Evolutionary conservation across 2,888 invertebrate genomes (phyloP), one percentile per base, ranked within the genome.

Genomic region (Petrolisthes cinctipes): DNA sequence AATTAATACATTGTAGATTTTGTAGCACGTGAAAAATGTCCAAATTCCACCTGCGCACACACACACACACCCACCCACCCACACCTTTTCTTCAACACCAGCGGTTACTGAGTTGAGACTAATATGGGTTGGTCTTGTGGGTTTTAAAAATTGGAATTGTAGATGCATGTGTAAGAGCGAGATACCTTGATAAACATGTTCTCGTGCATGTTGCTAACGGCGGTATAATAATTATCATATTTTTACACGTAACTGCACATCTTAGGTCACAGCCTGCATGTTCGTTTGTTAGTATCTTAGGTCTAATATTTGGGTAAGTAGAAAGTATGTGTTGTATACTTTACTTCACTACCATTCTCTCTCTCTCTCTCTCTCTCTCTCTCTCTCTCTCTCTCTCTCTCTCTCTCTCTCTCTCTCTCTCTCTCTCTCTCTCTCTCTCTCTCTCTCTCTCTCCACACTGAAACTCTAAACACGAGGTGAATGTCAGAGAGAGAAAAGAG

Each of bases 341-440:
- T 17, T n/a, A 6, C n/a, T 23, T 71, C 71, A 20, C 71, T 71
- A n/a, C 23, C 71, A 20, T 23, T 71, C 71, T 71, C 71, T 71
- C 71, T 71, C 71, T 71, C 71, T 71, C 71, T n/a, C n/a, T n/a
- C n/a, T 17, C 71, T 17, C 14, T 71, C 71, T 17, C n/a, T n/a
- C n/a, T n/a, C 71, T 71, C 71, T n/a, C 71, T 71, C 71, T n/a
- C n/a, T n/a, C 71, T 71, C 71, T 23, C 23, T 76, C 75, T 17
- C 37, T 37, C 37, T 37, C 37, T 37, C 37, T 37, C 37, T 37
- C 37, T 76, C 75, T 23, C 17, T 17, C 75, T 37, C 17, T 66
- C 11, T 17, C 75, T 23, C 53, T n/a, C 71, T 23, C n/a, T 23
- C 23, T 23, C n/a, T 37, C 37, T 37, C 37, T 37, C 37, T 37